Conservation (phyloP, 1,140 invertebrate species). For the Bombus ignitus region DNA sequence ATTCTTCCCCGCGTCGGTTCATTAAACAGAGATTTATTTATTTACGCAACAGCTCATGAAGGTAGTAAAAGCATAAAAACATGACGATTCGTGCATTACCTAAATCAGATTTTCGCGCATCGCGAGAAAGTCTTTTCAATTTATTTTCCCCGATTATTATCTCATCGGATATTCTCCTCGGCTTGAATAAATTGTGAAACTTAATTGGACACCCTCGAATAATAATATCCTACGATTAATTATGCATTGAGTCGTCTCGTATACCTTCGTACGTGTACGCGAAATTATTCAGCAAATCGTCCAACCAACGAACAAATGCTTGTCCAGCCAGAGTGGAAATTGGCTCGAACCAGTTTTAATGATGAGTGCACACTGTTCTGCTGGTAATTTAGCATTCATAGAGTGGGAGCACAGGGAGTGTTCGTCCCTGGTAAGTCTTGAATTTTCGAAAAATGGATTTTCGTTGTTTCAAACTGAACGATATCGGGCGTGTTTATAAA, state of each 20-base stretch:
- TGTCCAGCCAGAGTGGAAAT: constrained; percentile 61
- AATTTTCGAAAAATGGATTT: constrained; percentile 51
- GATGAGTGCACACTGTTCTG: constrained; percentile 50
- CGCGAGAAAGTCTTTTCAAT: background rate
- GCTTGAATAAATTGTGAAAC: constrained; percentile 51
- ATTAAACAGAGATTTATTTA: background rate
- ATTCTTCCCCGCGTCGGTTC: background rate
- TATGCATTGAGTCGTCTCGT: constrained; percentile 3
- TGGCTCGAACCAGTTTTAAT: constrained; percentile 67
- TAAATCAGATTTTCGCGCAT: constrained; percentile 8
- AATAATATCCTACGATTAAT: constrained; percentile 55
- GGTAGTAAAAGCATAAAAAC: background rate
- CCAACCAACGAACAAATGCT: constrained; percentile 50
- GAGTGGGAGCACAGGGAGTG: constrained; percentile 67
- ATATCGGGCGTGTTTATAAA: background rate
- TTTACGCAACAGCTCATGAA: background rate
- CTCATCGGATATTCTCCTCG: background rate
- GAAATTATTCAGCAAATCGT: constrained; percentile 68
- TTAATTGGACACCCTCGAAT: constrained; percentile 49
- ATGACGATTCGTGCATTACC: background rate
- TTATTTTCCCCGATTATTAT: background rate
- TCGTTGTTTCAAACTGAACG: background rate
- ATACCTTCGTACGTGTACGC: constrained; percentile 22
- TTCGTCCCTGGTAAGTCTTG: constrained; percentile 40
- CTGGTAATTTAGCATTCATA: constrained; percentile 74